Conservation (phyloP, 2,113 vertebrate genomes). For the Thalassoma bifasciatum region DNA sequence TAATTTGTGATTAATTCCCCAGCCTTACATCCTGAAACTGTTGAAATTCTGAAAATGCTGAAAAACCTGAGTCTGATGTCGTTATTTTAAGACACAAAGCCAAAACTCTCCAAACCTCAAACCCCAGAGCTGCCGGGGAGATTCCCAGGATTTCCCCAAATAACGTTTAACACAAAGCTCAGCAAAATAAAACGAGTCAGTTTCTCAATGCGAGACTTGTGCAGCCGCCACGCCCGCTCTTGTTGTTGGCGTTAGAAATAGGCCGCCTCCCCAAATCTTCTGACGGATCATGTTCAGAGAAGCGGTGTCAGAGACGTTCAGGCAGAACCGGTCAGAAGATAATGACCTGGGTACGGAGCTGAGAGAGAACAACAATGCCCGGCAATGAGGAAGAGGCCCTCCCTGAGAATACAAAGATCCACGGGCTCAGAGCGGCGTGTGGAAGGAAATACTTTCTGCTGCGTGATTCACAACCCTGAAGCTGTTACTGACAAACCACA, state of each 20-base stretch:
- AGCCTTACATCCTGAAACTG: too few species aligned
- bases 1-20: too few species aligned
- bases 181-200: background rate
- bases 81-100: background rate
- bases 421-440: conserved; percentile 31
- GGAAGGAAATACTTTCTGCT: conserved; percentile 60
- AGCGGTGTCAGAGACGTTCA: background rate
- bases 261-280: background rate
- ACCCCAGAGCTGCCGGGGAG: background rate
- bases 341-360: conserved; percentile 37
- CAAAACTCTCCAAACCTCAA: background rate
- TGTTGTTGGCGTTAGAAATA: background rate
- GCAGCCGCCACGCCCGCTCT: background rate
- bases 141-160: conserved; percentile 12
- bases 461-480: conserved; percentile 42
- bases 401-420: conserved; percentile 65
- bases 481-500: conserved; percentile 2
- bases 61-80: background rate
- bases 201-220: background rate
- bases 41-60: too few species aligned
- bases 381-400: conserved; percentile 67
- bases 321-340: conserved; percentile 32
- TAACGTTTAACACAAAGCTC: background rate
- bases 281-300: too few species aligned
- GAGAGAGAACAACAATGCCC: conserved; percentile 52